phyloP scores from a whole-genome alignment of 2,888 invertebrate genomes.

The Flexamia atlantica region DNA sequence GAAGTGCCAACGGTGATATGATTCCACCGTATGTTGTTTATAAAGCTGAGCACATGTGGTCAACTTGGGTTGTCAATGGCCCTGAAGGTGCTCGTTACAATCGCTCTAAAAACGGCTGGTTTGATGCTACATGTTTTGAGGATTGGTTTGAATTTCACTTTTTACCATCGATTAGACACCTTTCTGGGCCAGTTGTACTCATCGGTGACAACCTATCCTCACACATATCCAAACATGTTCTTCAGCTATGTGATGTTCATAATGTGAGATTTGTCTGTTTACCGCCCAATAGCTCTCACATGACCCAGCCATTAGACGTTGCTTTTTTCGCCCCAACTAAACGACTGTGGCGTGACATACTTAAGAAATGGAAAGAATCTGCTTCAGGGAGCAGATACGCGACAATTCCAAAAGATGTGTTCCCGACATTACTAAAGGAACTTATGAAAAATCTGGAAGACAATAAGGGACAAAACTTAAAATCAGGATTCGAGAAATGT shows the following conservation, averaged over 20 bases:
- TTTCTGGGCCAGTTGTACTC: slow-evolving; percentile 68
- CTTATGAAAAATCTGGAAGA: slow-evolving; percentile 55
- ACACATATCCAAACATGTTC: slow-evolving; percentile 69
- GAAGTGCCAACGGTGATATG: slow-evolving; percentile 71
- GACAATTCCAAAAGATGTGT: slow-evolving; percentile 64
- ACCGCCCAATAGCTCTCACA: slow-evolving; percentile 70
- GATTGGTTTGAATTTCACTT: slow-evolving; percentile 71
- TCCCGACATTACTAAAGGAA: slow-evolving; percentile 62
- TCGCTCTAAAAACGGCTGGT: slow-evolving; percentile 72
- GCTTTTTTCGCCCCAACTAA: slow-evolving; percentile 70
- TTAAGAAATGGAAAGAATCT: slow-evolving; percentile 67
- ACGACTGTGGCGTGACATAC: slow-evolving; percentile 67
- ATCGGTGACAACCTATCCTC: slow-evolving; percentile 72
- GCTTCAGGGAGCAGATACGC: slow-evolving; percentile 54
- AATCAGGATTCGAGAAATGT: slow-evolving; percentile 62
- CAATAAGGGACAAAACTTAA: slow-evolving; percentile 55
- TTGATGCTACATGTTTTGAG: slow-evolving; percentile 70
- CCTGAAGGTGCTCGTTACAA: slow-evolving; percentile 71
- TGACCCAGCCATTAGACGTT: slow-evolving; percentile 70
- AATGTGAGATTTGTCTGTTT: slow-evolving; percentile 72
- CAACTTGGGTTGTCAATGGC: slow-evolving; percentile 73
- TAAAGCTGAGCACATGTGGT: slow-evolving; percentile 71
- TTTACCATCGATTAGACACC: slow-evolving; percentile 68
- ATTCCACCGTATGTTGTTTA: slow-evolving; percentile 72
- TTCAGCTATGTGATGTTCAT: slow-evolving; percentile 70